Conservation (phyloP, 2,888 invertebrate genomes). For the Drosophila cracens region DNA sequence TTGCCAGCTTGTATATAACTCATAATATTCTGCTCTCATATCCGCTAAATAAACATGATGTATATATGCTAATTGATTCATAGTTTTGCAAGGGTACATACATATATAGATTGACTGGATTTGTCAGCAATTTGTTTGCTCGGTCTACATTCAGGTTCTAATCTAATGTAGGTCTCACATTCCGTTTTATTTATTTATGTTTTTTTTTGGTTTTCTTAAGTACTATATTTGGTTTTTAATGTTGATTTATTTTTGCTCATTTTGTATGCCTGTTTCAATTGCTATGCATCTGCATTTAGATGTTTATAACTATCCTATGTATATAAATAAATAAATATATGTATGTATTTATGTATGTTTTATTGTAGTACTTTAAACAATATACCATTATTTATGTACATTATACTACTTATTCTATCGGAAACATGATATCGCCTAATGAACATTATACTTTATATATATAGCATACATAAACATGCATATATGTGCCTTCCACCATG, state of each 20-base stretch:
- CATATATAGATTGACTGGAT: neutral
- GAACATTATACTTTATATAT: constrained; percentile 43
- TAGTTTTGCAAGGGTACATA: constrained; percentile 20
- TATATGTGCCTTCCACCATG: constrained; percentile 27
- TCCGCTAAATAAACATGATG: neutral
- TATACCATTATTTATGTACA: constrained; percentile 31
- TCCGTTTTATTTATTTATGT: constrained; percentile 3
- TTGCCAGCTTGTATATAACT: neutral
- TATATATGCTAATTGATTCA: neutral
- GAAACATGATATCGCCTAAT: constrained; percentile 52
- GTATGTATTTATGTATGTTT: constrained; percentile 39
- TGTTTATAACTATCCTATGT: constrained; percentile 31
- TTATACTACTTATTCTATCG: constrained; percentile 24
- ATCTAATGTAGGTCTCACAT: neutral
- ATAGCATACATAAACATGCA: constrained; percentile 18
- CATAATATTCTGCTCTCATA: neutral
- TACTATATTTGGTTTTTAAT: constrained; percentile 12
- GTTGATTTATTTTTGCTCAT: constrained; percentile 24
- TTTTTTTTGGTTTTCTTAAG: constrained; percentile 17
- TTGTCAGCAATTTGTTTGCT: constrained; percentile 1
- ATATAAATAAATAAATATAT: constrained; percentile 23
- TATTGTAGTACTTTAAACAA: constrained; percentile 34
- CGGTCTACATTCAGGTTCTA: neutral
- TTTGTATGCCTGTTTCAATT: constrained; percentile 40
- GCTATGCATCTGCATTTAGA: constrained; percentile 47